Evolutionary conservation across 1,140 invertebrate species (phyloP), one percentile per base, ranked within the genome.

Genomic region (Aphaenogaster rudis): DNA sequence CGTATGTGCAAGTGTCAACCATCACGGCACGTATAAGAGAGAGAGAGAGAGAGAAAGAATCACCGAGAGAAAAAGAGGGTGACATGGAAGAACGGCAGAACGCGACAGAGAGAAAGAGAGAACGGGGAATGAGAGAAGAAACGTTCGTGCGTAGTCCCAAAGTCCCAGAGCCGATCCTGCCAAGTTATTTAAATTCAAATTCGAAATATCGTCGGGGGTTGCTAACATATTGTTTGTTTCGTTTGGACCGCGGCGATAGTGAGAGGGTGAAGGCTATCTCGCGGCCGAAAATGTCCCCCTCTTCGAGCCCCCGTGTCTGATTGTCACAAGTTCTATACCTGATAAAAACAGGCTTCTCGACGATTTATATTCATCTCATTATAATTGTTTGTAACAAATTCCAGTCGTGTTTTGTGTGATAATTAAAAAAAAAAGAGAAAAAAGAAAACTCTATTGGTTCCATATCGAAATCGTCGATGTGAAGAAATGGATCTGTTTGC

Each of bases 181-280:
- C 94, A 95, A 95, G 95, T 95, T 95, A 95, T 95, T 95, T 95
- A 95, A 95, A 95, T 95, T 95, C 95, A 95, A 95, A 95, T 95
- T 95, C 95, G 95, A 95, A 95, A 95, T 95, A 95, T 95, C 94
- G 94, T 93, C 93, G 95, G 94, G 95, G 95, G 95, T 95, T 93
- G 94, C 95, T 95, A 94, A 95, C 94, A 95, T 95, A 95, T 95
- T 95, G 95, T 95, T 95, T 95, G 95, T 95, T 95, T 95, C 95
- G 94, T 95, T 95, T 94, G 93, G 88, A 80, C 85, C 89, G 86
- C 87, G 90, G 92, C 88, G 92, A 91, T 91, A 91, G 90, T 89
- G 90, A 91, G 90, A 89, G 90, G 90, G 88, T 88, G 90, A 89
- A 91, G 90, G 85, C 89, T 91, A 91, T 91, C 90, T 92, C 86